These are phyloP conservation scores for Chrysogorgia sp. DNA, from an alignment of 92 coral and sea anemone species.

Conservation along the genomic window DNA sequence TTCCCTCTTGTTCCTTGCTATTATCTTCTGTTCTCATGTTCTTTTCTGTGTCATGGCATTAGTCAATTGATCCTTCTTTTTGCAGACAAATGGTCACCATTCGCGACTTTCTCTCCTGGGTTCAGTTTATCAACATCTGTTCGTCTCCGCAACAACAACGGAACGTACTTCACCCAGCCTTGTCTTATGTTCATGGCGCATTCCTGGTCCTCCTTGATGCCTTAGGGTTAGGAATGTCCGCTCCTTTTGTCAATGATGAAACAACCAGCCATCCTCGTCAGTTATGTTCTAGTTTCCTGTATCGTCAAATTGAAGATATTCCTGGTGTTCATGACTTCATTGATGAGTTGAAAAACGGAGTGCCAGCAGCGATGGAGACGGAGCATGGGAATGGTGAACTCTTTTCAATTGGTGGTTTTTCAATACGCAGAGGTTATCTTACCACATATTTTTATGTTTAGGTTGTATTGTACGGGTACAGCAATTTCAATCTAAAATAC, in stretches of 20 bases:
- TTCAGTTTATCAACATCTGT: slow-evolving; percentile 87
- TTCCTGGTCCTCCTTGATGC: slow-evolving; percentile 94
- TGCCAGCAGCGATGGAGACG: slow-evolving; percentile 1
- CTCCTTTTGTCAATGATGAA: slow-evolving; percentile 31
- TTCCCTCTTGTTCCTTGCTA: too few species aligned
- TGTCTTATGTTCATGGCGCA: slow-evolving; percentile 90
- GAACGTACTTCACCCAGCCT: slow-evolving; percentile 62
- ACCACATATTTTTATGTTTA: too few species aligned
- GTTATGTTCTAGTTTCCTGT: slow-evolving; percentile 68
- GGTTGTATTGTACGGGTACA: too few species aligned
- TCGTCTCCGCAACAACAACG: slow-evolving; percentile 35
- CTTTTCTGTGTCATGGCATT: neutral
- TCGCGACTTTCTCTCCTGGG: slow-evolving; percentile 94
- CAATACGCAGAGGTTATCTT: slow-evolving; percentile 17
- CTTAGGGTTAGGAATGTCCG: slow-evolving; percentile 75
- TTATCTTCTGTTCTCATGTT: too few species aligned
- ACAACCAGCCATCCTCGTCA: slow-evolving; percentile 64
- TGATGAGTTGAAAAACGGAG: slow-evolving; percentile 7
- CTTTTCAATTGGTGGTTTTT: slow-evolving; percentile 20
- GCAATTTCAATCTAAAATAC: too few species aligned
- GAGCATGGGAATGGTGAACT: slow-evolving; percentile 24
- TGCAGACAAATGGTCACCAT: slow-evolving; percentile 71
- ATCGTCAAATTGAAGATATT: slow-evolving; percentile 55
- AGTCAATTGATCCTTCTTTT: neutral
- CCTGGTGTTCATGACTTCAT: neutral